Evolutionary conservation across 2,113 vertebrate genomes (phyloP), one percentile per base, ranked within the genome.

Genomic region (Cyprinus carpio): DNA sequence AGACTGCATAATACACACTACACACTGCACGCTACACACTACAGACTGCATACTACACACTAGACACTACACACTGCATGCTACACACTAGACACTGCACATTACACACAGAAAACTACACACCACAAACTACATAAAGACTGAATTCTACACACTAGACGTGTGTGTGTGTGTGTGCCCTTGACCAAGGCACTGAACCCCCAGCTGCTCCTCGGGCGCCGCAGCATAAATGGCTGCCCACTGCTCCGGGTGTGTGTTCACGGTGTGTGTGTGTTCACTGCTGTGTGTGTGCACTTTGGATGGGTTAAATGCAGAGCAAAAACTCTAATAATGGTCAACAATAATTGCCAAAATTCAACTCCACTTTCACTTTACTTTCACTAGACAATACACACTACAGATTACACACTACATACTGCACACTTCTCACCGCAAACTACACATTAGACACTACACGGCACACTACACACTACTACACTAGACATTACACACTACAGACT

Each of bases 381-480:
- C 34, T 34, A 34, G 4, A 34, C 4, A 34, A 0, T 34, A 34
- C 34, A 34, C 34, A 34, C 34, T 34, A 34, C 34, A 34, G 6
- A 37, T 5, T 2, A 27, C 10, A 69, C 40, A 51, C 18, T 67
- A 0, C 1, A 67, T 2, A 18, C 27, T 31, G 1, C 6, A 31
- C 15, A 31, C 27, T 18, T 0, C 0, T 18, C 6, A 34, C 13
- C 8, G 0, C 1, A 34, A 0, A 1, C 27, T 69, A 1, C 0
- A 37, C 2, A 10, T 7, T 69, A 1, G 7, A 10, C 16, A 4
- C 15, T 34, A 1, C 1, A 69, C 3, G 4, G 34, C 34, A 34
- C 1, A 2, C 15, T 34, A 4, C 0, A 31, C 2, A 69, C 2
- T 34, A 2, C 65, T 34, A 4, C 2, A 20, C 6, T 9, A 0